Percentiles rank a stretch among this genome's conserved stretches.
phyloP scores from a whole-genome alignment of 2,113 vertebrate genomes.

The Strix uralensis region DNA sequence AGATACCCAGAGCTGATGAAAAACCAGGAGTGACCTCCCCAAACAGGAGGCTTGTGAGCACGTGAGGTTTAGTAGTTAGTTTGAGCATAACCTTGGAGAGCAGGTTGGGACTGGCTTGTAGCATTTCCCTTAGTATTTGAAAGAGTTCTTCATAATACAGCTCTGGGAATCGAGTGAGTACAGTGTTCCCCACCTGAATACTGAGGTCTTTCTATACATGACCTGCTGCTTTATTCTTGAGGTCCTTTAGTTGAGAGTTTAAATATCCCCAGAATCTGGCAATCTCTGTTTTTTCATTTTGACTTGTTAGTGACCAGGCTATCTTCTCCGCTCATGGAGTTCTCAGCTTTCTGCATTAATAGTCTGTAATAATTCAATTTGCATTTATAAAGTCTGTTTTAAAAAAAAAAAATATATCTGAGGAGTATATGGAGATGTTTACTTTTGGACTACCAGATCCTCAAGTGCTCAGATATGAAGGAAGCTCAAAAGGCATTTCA shows the following conservation, averaged over 20 bases:
- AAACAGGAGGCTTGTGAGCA: background rate
- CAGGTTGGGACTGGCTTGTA: background rate
- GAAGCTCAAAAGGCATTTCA: background rate
- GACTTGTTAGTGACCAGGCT: background rate
- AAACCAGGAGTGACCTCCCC: fast-evolving
- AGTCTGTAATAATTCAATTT: background rate
- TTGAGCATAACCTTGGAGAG: background rate
- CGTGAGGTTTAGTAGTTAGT: background rate
- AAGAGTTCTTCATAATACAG: background rate
- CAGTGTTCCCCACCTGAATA: background rate
- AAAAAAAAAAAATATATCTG: background rate
- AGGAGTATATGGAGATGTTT: background rate
- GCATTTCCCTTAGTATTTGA: background rate
- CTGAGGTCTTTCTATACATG: background rate
- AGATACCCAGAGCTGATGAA: background rate
- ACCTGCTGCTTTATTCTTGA: background rate
- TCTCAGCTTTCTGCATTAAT: background rate
- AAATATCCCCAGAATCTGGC: background rate
- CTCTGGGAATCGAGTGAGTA: background rate
- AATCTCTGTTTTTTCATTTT: background rate
- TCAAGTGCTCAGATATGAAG: background rate
- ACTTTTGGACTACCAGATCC: background rate
- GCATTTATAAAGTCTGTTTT: background rate
- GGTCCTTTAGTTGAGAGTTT: background rate
- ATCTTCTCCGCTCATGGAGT: background rate